Evolutionary conservation across 2,113 vertebrate genomes (phyloP), one percentile per base, ranked within the genome.

Genomic region (Cephalopholis sonnerati): DNA sequence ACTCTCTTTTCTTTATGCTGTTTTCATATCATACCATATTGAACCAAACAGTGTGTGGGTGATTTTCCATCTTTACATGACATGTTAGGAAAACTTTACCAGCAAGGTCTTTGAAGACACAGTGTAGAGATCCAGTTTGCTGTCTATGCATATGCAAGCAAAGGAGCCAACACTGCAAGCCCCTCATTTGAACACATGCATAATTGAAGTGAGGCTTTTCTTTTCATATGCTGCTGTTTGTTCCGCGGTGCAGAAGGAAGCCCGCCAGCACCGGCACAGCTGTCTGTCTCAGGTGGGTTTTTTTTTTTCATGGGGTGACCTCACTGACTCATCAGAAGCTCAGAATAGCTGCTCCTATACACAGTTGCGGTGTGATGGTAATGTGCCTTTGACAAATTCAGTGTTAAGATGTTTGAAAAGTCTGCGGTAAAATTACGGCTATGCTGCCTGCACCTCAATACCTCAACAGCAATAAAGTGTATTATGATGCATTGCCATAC

Each of bases 201-300:
- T 91, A 84, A 87, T 89, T 86, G 74, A 86, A 86, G 62, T 2
- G 27, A 75, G 73, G 77, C 77, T 79, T 82, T 84, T 78, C 64
- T 83, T 69, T 70, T 83, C 77, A 65, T 74, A 81, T 46, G 55
- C 61, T 75, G 74, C 76, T 66, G 79, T 88, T 76, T 83, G 76
- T 77, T 83, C 74, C 18, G 24, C 20, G 2, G 70, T 66, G 79
- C 77, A 76, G 86, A 67, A 62, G 55, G 77, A 75, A 72, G 48
- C 66, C 70, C 41, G 70, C 77, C 82, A 81, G 83, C 75, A 22
- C 68, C 16, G 2, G 59, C 80, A 63, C 80, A 89, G 83, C 77
- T 90, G 88, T 79, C 65, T 66, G 76, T 90, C 85, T 91, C 87
- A 86, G 85, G 80, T 85, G 84, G 82, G 59, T 82, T 73, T 59